Percentiles rank a stretch among this genome's conserved stretches.
These are phyloP conservation scores for Trissolcus japonicus DNA, from an alignment of 2,888 invertebrate genomes.

Conservation along the genomic window DNA sequence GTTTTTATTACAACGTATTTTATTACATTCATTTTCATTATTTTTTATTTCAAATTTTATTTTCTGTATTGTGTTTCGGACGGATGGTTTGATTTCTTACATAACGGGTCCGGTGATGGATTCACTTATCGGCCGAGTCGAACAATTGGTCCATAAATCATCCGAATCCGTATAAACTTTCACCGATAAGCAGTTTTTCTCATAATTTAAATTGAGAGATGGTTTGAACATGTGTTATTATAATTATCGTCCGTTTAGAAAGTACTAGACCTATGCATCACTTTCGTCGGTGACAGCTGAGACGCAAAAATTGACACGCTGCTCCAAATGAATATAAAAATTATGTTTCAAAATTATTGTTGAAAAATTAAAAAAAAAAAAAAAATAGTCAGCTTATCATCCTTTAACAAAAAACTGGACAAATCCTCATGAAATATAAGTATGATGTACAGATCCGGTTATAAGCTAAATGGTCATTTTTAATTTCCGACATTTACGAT, in stretches of 20 bases:
- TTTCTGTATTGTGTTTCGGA: no score
- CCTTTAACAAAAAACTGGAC: no score
- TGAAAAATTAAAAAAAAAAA: neutral
- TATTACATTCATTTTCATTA: no score
- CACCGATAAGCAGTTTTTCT: conserved; percentile 50
- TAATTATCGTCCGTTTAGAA: conserved; percentile 54
- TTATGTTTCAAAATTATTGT: neutral
- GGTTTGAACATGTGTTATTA: conserved; percentile 42
- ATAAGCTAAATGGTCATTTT: no score
- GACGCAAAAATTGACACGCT: conserved; percentile 1
- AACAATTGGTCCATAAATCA: conserved; percentile 50
- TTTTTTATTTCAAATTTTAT: no score
- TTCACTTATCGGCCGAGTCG: conserved; percentile 7
- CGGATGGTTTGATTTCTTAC: neutral
- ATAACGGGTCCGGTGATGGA: conserved; percentile 6
- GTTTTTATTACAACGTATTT: neutral
- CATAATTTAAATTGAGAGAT: conserved; percentile 42
- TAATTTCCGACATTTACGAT: neutral
- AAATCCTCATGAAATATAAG: no score
- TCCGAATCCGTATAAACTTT: conserved; percentile 45
- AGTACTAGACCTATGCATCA: conserved; percentile 43
- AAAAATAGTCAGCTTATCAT: no score
- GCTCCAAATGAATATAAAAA: no score
- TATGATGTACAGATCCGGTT: no score
- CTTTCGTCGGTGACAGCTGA: conserved; percentile 45